Evolutionary conservation across 1,140 invertebrate species (phyloP).

Genomic region (Drosophila orena): DNA sequence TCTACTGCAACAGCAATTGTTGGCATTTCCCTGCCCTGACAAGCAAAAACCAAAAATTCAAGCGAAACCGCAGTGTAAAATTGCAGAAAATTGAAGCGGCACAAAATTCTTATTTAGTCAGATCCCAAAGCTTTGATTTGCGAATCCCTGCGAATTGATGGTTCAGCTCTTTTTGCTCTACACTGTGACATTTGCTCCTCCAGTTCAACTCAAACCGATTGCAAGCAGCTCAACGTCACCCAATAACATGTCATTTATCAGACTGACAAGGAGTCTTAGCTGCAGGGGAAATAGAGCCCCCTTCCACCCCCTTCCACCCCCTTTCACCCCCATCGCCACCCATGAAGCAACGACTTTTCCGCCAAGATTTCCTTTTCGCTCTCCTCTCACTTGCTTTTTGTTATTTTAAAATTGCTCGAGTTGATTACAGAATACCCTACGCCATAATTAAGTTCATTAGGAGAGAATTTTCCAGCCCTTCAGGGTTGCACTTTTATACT

Average conservation of each 20-base stretch:
- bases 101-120: too few species aligned
- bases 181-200: slow-evolving; percentile 1
- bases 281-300: slow-evolving; percentile 3
- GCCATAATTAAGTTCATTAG: not conserved
- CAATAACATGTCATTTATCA: slow-evolving; percentile 58
- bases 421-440: slow-evolving; percentile 2
- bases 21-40: not conserved
- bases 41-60: too few species aligned
- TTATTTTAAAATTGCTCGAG: not conserved
- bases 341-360: slow-evolving; percentile 13
- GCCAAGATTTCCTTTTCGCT: not conserved
- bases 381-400: not conserved
- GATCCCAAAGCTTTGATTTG: too few species aligned
- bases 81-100: too few species aligned
- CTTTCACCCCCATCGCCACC: not conserved
- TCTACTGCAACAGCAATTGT: not conserved
- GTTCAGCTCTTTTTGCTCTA: not conserved
- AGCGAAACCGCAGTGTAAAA: too few species aligned
- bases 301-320: not conserved
- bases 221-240: slow-evolving; percentile 35
- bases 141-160: too few species aligned
- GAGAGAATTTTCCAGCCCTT: too few species aligned
- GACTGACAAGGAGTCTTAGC: slow-evolving; percentile 27
- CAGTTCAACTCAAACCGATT: not conserved
- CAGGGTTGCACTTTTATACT: too few species aligned